Evolutionary conservation across 37 sponge, comb jelly and placozoan species (phyloP).

Genomic region (Haliclona indistincta): DNA sequence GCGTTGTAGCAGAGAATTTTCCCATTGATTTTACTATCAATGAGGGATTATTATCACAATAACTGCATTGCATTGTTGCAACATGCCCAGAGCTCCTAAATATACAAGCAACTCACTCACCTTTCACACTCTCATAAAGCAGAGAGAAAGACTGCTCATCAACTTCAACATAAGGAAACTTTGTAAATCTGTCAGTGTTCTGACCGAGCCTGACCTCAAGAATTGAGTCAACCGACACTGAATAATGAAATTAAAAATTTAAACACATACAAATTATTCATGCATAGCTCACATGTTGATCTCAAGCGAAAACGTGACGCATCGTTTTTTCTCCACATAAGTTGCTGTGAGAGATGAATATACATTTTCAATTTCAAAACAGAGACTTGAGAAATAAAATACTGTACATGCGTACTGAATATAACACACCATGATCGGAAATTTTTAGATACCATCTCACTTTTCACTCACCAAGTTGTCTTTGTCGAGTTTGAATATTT

Average conservation of each 20-base stretch:
- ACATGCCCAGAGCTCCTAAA: too few species aligned
- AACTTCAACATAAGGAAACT: constrained; percentile 69
- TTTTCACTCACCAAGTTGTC: constrained; percentile 47
- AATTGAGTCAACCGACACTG: constrained; percentile 52
- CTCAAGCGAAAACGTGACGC: neutral
- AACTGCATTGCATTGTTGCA: too few species aligned
- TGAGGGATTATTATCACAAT: too few species aligned
- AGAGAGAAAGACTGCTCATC: constrained; percentile 70
- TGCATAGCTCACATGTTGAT: constrained; percentile 9
- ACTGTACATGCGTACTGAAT: neutral
- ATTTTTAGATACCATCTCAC: neutral
- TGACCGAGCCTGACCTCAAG: constrained; percentile 71
- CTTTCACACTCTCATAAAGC: constrained; percentile 62
- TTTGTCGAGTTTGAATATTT: constrained; percentile 42
- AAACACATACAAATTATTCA: neutral
- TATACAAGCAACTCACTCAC: constrained; percentile 8
- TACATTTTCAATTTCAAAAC: too few species aligned
- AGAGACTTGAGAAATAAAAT: too few species aligned
- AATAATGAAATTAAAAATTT: neutral
- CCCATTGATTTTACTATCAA: too few species aligned
- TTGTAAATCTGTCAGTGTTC: constrained; percentile 53
- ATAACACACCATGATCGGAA: too few species aligned
- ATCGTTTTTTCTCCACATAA: constrained; percentile 15
- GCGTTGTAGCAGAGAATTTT: too few species aligned
- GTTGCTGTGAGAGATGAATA: constrained; percentile 29